Percentiles rank a stretch among this genome's conserved stretches.
phyloP scores from a whole-genome alignment of 2,113 vertebrate species.

The Phrynosoma blainvillii region DNA sequence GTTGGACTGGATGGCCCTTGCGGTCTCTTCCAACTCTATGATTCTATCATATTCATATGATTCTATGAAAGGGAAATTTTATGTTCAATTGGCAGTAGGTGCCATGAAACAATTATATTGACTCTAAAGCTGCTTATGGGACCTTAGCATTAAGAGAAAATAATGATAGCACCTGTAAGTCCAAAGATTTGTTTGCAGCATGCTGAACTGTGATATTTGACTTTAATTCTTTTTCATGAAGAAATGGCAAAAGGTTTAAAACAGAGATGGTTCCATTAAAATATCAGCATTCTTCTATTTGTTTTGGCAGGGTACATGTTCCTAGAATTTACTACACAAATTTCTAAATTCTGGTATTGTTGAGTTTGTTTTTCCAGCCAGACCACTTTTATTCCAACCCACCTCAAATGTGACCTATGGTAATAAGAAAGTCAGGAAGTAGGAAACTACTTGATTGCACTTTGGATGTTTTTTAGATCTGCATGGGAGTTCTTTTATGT shows the following conservation, averaged over 20 bases:
- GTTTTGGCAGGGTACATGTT: not conserved
- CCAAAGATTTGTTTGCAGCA: slow-evolving; percentile 14
- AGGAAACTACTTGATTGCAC: too few relatives aligned
- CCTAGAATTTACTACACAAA: not conserved
- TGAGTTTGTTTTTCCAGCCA: not conserved
- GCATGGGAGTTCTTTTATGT: too few relatives aligned
- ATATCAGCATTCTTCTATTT: slow-evolving; percentile 1
- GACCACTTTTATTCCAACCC: not conserved
- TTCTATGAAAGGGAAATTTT: not conserved
- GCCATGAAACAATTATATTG: slow-evolving; percentile 11
- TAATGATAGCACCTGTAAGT: not conserved
- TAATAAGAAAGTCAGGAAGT: too few relatives aligned
- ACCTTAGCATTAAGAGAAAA: slow-evolving; percentile 1
- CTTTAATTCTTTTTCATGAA: slow-evolving; percentile 25
- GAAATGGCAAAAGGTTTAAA: slow-evolving; percentile 18
- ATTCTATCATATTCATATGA: too few relatives aligned
- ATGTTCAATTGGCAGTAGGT: not conserved
- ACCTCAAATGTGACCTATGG: too few relatives aligned
- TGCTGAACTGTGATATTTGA: slow-evolving; percentile 26
- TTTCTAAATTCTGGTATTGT: not conserved
- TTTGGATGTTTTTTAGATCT: too few relatives aligned
- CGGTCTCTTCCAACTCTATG: too few relatives aligned
- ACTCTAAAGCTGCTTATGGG: slow-evolving; percentile 4
- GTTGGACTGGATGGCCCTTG: too few relatives aligned
- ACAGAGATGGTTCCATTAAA: not conserved